phyloP scores from a whole-genome alignment of 1,140 invertebrate species.

The Lysiphlebus fabarum region DNA sequence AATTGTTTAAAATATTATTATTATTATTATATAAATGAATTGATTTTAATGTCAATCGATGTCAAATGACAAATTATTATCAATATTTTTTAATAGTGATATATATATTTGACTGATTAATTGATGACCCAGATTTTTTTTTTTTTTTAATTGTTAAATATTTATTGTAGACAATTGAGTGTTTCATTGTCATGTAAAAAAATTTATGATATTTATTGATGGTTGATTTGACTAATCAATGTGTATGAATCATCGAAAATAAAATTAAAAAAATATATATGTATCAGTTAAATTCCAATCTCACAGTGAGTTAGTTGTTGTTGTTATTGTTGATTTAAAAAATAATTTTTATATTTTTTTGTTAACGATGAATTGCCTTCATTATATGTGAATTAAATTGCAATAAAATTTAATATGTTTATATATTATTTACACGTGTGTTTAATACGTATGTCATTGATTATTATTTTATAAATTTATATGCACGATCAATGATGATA shows the following conservation, averaged over 20 bases:
- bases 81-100: conserved; percentile 45
- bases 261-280: too few relatives aligned
- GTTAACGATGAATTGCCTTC: background rate
- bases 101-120: conserved; percentile 34
- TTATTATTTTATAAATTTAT: too few relatives aligned
- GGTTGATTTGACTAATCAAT: background rate
- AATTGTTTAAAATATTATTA: conserved; percentile 53
- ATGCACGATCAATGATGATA: too few relatives aligned
- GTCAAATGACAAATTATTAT: conserved; percentile 52
- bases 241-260: conserved; percentile 26
- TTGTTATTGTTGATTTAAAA: too few relatives aligned
- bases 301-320: too few relatives aligned
- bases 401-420: too few relatives aligned
- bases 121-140: conserved; percentile 40
- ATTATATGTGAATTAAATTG: too few relatives aligned
- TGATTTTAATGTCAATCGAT: conserved; percentile 54
- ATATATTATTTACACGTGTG: too few relatives aligned
- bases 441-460: too few relatives aligned
- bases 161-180: too few relatives aligned
- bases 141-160: too few relatives aligned
- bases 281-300: conserved; percentile 25
- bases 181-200: conserved; percentile 4
- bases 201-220: conserved; percentile 22
- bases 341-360: too few relatives aligned
- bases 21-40: conserved; percentile 51